Evolutionary conservation across 2,888 invertebrate species (phyloP).

Genomic region (Drosophila bunnanda): DNA sequence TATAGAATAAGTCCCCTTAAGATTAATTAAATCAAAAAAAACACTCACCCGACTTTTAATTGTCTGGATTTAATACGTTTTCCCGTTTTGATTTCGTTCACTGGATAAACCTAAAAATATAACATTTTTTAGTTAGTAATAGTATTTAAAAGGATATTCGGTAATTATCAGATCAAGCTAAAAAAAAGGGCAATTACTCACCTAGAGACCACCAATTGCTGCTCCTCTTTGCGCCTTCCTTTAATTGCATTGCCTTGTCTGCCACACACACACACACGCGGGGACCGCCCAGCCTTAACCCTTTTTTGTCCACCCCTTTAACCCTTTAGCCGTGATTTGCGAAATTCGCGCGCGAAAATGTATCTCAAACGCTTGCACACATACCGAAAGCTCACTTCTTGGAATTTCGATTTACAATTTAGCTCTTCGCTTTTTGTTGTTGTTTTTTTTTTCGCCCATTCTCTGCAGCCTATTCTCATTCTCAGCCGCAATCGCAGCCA

Average conservation of each 20-base stretch:
- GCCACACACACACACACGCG: conserved; percentile 13
- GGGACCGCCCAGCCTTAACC: conserved; percentile 41
- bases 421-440: conserved; percentile 67
- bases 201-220: conserved; percentile 51
- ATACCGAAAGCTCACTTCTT: conserved; percentile 71
- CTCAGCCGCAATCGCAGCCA: conserved; percentile 70
- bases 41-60: background rate
- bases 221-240: conserved; percentile 44
- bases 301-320: conserved; percentile 52
- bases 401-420: conserved; percentile 80
- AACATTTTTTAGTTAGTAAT: background rate
- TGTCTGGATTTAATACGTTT: background rate
- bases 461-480: conserved; percentile 64
- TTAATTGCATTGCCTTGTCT: conserved; percentile 62
- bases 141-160: background rate
- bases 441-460: conserved; percentile 55
- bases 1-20: background rate
- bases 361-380: conserved; percentile 75
- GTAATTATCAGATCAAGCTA: background rate
- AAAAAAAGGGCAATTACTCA: conserved; percentile 37
- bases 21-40: background rate
- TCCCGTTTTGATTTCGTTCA: background rate
- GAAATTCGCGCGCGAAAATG: conserved; percentile 68
- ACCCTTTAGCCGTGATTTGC: conserved; percentile 44
- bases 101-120: background rate